Percentiles rank a stretch among this genome's conserved stretches.
phyloP scores from a whole-genome alignment of 2,888 invertebrate species.

The Petrolisthes cinctipes region DNA sequence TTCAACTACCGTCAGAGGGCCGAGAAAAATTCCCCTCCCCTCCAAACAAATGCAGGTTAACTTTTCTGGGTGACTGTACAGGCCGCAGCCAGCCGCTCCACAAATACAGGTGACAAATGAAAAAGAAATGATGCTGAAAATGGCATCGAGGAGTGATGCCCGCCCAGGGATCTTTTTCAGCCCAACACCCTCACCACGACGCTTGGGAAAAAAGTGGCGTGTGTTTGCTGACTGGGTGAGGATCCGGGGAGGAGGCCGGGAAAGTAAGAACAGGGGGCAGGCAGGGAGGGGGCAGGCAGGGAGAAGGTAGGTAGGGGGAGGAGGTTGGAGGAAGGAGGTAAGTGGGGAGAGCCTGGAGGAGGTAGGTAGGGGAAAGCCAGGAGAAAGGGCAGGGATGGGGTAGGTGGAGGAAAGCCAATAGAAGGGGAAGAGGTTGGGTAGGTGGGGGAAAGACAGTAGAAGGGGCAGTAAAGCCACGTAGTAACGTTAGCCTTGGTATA shows the following conservation, averaged over 20 bases:
- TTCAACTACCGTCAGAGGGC: neutral
- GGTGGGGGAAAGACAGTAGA: neutral
- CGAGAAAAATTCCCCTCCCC: too few relatives aligned
- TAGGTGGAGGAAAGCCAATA: neutral
- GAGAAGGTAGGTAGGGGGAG: slow-evolving; percentile 3
- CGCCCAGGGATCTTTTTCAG: slow-evolving; percentile 24
- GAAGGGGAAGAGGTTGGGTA: neutral
- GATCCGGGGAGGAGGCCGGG: neutral
- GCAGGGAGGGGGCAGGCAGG: neutral
- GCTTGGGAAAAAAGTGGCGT: neutral
- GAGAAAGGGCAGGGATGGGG: neutral
- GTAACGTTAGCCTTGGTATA: too few relatives aligned
- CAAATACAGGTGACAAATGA: slow-evolving; percentile 41
- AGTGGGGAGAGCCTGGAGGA: neutral
- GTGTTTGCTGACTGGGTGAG: slow-evolving; percentile 14
- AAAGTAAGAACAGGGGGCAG: neutral
- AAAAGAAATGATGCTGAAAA: slow-evolving; percentile 38
- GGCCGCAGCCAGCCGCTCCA: slow-evolving; percentile 13
- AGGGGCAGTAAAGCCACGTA: too few relatives aligned
- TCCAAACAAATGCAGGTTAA: too few relatives aligned
- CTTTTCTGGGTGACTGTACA: too few relatives aligned
- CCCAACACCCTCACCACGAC: slow-evolving; percentile 15
- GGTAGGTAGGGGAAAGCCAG: slow-evolving; percentile 8
- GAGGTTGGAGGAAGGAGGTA: neutral
- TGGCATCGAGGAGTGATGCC: slow-evolving; percentile 16